Percentiles rank a stretch among this genome's conserved stretches.
phyloP scores from a whole-genome alignment of 2,113 vertebrate species.

The Mastomys coucha region DNA sequence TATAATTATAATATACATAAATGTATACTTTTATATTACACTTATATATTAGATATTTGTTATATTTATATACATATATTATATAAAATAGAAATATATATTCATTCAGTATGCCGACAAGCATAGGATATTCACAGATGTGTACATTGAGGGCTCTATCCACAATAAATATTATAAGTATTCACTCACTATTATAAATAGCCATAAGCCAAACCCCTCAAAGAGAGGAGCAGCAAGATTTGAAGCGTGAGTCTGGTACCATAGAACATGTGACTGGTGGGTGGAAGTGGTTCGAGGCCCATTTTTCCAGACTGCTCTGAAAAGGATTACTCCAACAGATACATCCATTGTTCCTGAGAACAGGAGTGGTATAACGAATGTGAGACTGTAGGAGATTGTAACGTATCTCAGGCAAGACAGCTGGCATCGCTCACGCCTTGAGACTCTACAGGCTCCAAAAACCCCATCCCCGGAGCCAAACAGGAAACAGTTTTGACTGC shows the following conservation, averaged over 20 bases:
- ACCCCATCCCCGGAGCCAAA: slow-evolving; percentile 51
- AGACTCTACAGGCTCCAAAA: slow-evolving; percentile 50
- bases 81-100: background rate
- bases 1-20: background rate
- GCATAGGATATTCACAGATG: background rate
- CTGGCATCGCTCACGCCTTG: background rate
- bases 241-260: background rate
- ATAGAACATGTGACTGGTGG: background rate
- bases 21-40: background rate
- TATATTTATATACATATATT: background rate
- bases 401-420: slow-evolving; percentile 21
- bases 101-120: background rate
- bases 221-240: background rate
- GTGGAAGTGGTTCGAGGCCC: background rate
- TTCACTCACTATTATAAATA: background rate
- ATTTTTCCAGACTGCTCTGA: slow-evolving; percentile 27
- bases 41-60: too few relatives aligned
- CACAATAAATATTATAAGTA: background rate
- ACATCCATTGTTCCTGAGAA: slow-evolving; percentile 18
- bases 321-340: background rate
- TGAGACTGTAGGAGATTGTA: background rate
- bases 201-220: background rate
- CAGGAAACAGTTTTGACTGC: slow-evolving; percentile 43
- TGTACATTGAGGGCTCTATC: background rate
- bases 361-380: background rate